Conservation (phyloP, 2,888 invertebrate species). For the Baccha elongata region DNA sequence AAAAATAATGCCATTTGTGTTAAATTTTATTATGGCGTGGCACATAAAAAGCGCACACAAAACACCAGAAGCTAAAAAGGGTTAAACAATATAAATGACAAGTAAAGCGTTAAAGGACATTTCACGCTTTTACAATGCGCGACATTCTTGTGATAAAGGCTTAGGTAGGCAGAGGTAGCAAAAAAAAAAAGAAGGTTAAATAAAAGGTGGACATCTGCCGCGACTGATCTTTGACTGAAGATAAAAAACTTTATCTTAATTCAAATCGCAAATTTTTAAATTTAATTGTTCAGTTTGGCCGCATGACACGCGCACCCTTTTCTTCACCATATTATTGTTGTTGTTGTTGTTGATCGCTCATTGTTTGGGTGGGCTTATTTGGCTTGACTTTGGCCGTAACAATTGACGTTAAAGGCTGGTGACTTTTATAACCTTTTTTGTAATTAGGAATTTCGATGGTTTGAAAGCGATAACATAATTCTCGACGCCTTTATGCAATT, state of each 20-base stretch:
- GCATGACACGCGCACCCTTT: slow-evolving; percentile 66
- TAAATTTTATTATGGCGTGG: slow-evolving; percentile 20
- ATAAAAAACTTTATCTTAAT: slow-evolving; percentile 66
- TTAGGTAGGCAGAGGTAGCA: neutral
- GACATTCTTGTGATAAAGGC: slow-evolving; percentile 19
- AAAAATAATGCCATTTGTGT: slow-evolving; percentile 26
- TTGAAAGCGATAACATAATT: slow-evolving; percentile 59
- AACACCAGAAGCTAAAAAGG: slow-evolving; percentile 52
- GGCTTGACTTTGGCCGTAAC: slow-evolving; percentile 32
- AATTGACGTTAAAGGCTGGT: slow-evolving; percentile 38
- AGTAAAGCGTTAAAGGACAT: slow-evolving; percentile 67
- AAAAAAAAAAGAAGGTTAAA: neutral
- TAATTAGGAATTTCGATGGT: slow-evolving; percentile 67
- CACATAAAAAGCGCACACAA: slow-evolving; percentile 55
- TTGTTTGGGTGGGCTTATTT: slow-evolving; percentile 42
- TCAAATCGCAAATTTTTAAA: slow-evolving; percentile 69
- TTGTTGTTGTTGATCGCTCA: neutral
- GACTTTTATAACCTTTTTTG: slow-evolving; percentile 50
- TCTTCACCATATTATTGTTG: no score
- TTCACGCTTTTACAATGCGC: slow-evolving; percentile 57
- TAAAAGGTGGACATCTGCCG: slow-evolving; percentile 70
- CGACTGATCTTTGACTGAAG: slow-evolving; percentile 62
- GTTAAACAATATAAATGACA: slow-evolving; percentile 56
- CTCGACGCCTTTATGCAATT: slow-evolving; percentile 63
- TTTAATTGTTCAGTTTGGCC: slow-evolving; percentile 60